These are phyloP conservation scores for Austrolebias charrua DNA, from an alignment of 2,797 vertebrate genomes.

Conservation along the genomic window DNA sequence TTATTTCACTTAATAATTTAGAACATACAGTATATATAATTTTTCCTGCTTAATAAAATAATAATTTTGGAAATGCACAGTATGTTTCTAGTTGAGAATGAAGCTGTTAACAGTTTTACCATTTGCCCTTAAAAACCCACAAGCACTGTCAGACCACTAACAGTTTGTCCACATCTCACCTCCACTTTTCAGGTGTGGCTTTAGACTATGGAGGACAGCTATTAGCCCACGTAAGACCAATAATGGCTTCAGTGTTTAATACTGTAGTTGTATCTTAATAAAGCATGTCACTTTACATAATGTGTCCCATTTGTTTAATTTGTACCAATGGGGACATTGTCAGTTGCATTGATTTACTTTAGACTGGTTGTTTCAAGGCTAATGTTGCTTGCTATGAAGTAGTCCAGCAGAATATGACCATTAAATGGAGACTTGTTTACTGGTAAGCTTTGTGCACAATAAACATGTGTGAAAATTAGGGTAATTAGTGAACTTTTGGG, in stretches of 20 bases:
- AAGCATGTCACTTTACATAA: conserved; percentile 2
- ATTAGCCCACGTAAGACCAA: neutral
- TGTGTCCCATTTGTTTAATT: conserved; percentile 6
- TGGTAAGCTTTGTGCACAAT: conserved; percentile 4
- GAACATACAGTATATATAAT: too few relatives aligned
- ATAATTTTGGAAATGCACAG: too few relatives aligned
- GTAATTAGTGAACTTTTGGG: neutral
- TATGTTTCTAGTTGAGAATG: too few relatives aligned
- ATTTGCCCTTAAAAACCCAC: too few relatives aligned
- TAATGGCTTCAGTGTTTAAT: neutral
- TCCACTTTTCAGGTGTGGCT: neutral
- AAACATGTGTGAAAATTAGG: neutral
- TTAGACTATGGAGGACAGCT: too few relatives aligned
- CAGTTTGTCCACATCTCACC: neutral
- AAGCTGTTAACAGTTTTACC: too few relatives aligned
- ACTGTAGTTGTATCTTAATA: neutral
- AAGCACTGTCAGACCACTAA: too few relatives aligned
- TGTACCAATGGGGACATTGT: conserved; percentile 2
- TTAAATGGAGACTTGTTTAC: neutral
- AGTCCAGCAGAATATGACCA: neutral
- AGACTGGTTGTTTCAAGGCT: neutral
- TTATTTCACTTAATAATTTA: too few relatives aligned
- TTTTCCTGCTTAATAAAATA: too few relatives aligned
- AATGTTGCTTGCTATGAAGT: neutral
- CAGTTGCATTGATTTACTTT: neutral